Conservation (phyloP, 2,888 invertebrate genomes). For the Drosophila koepferae region DNA sequence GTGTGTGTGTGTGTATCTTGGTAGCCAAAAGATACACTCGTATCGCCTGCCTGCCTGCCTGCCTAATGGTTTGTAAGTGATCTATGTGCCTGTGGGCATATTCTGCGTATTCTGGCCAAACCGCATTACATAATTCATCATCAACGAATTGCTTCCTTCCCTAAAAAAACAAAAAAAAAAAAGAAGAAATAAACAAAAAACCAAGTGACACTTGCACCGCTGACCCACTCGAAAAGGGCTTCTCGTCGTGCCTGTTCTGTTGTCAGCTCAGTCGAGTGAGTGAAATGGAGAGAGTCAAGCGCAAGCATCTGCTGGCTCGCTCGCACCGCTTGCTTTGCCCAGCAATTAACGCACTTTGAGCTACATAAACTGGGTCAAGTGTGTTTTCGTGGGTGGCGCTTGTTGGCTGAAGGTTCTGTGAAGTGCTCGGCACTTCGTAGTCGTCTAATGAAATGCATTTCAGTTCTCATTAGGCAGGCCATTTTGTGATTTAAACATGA, state of each 20-base stretch:
- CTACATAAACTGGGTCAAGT: conserved; percentile 67
- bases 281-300: too few relatives aligned
- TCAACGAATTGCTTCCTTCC: conserved; percentile 36
- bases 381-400: conserved; percentile 15
- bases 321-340: conserved; percentile 10
- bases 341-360: conserved; percentile 75
- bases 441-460: conserved; percentile 77
- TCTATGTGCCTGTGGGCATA: conserved; percentile 39
- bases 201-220: conserved; percentile 28
- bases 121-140: conserved; percentile 64
- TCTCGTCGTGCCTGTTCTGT: conserved; percentile 20
- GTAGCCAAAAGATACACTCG: conserved; percentile 28
- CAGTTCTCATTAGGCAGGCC: conserved; percentile 76
- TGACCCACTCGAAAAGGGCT: conserved; percentile 26
- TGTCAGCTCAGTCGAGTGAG: conserved; percentile 44
- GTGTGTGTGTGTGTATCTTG: conserved; percentile 21
- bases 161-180: not conserved
- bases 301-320: not conserved
- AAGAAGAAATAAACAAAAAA: conserved; percentile 4
- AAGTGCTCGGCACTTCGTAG: conserved; percentile 57
- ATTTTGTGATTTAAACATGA: conserved; percentile 63
- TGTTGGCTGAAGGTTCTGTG: conserved; percentile 41
- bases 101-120: conserved; percentile 1
- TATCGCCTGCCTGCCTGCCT: conserved; percentile 32
- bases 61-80: conserved; percentile 73